phyloP scores from a whole-genome alignment of 2,888 invertebrate species.

The Mongoloraphidia duomilia region DNA sequence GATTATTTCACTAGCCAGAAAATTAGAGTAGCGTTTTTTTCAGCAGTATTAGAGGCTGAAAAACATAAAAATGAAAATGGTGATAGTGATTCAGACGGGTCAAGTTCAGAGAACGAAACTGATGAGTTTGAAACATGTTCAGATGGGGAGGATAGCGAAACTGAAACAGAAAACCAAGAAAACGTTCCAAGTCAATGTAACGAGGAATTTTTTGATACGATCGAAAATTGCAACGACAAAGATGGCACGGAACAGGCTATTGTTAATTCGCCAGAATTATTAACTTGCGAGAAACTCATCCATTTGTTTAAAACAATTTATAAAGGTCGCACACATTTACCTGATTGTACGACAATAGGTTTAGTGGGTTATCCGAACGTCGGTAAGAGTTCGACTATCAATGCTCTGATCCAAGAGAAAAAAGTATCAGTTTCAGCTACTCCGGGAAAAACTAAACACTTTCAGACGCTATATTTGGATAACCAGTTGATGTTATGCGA shows the following conservation, averaged over 20 bases:
- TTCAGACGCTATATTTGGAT: constrained; percentile 76
- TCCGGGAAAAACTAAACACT: constrained; percentile 97
- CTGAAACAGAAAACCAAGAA: constrained; percentile 29
- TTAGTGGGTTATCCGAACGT: constrained; percentile 99
- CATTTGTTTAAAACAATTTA: constrained; percentile 51
- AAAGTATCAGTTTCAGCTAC: constrained; percentile 93
- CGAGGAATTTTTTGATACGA: constrained; percentile 32
- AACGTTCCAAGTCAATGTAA: constrained; percentile 39
- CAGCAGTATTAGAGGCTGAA: constrained; percentile 53
- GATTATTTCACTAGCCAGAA: constrained; percentile 60
- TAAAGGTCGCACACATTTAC: constrained; percentile 28
- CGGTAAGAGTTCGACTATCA: constrained; percentile 99
- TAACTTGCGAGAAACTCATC: constrained; percentile 55
- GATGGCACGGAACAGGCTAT: constrained; percentile 1
- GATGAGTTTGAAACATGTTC: constrained; percentile 9
- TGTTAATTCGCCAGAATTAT: constrained; percentile 41
- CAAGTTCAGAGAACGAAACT: constrained; percentile 9
- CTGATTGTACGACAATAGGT: constrained; percentile 63
- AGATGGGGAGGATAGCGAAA: constrained; percentile 3
- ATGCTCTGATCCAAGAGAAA: constrained; percentile 72
- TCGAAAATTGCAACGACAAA: background rate
- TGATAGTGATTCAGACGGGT: constrained; percentile 14
- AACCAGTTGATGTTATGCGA: constrained; percentile 76
- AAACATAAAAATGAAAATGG: constrained; percentile 27
- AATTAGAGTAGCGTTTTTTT: constrained; percentile 78